A percentile compares a stretch with the other conserved stretches of the same genome.
Evolutionary conservation across 2,797 vertebrate species (phyloP).

Genomic region (Leptodactylus fallax): DNA sequence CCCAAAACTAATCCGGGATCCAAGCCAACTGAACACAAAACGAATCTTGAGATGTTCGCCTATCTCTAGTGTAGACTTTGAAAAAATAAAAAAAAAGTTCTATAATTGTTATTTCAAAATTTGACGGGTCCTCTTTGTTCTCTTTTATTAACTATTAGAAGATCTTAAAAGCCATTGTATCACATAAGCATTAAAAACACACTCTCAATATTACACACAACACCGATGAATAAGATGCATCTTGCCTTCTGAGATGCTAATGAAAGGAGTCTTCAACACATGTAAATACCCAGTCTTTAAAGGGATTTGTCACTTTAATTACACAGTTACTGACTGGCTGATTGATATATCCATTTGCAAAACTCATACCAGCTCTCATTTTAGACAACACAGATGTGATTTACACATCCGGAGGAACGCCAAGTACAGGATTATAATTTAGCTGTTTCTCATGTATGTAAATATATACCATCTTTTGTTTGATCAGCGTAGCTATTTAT

Average conservation of each 20-base stretch:
- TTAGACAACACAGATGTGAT: conserved; percentile 26
- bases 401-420: not conserved
- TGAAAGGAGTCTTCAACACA: not conserved
- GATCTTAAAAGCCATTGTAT: too few relatives aligned
- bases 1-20: too few relatives aligned
- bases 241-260: conserved; percentile 2
- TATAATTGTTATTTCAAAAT: too few relatives aligned
- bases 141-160: too few relatives aligned
- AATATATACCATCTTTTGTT: not conserved
- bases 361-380: not conserved
- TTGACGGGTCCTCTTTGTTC: too few relatives aligned
- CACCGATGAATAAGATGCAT: conserved; percentile 2
- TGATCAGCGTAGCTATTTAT: conserved; percentile 3
- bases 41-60: too few relatives aligned
- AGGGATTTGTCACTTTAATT: conserved; percentile 29
- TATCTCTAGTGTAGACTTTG: too few relatives aligned
- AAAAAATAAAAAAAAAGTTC: too few relatives aligned
- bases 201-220: not conserved
- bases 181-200: too few relatives aligned
- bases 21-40: too few relatives aligned
- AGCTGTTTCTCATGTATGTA: conserved; percentile 9
- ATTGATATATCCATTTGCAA: conserved; percentile 33
- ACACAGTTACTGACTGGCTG: not conserved
- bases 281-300: not conserved
- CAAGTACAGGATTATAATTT: conserved; percentile 1